Conservation (phyloP, 1,140 invertebrate genomes). For the Theocolax elegans region DNA sequence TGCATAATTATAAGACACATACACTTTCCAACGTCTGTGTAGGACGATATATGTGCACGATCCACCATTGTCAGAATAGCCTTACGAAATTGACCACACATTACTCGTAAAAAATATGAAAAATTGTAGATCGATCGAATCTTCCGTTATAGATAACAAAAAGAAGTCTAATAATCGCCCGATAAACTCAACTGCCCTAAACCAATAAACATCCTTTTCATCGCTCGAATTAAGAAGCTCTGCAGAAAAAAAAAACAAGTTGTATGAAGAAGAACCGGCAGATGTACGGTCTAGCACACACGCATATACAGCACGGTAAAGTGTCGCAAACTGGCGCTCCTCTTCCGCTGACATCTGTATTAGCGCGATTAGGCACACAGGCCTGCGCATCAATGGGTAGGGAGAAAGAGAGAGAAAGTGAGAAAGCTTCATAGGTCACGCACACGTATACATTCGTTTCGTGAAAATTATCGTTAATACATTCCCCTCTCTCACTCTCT, state of each 20-base stretch:
- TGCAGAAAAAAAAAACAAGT: background rate
- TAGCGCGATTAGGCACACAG: slow-evolving; percentile 52
- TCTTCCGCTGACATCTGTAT: slow-evolving; percentile 53
- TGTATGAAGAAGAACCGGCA: background rate
- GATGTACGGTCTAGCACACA: background rate
- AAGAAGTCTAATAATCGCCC: slow-evolving; percentile 14
- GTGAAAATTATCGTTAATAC: slow-evolving; percentile 25
- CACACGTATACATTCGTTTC: background rate
- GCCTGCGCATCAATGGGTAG: background rate
- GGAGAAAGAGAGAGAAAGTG: background rate
- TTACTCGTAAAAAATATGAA: no score
- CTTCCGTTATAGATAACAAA: background rate
- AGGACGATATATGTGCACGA: no score
- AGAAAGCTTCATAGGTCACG: background rate
- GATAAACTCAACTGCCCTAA: slow-evolving; percentile 10
- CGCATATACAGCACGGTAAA: background rate
- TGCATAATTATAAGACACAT: no score
- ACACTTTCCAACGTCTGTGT: no score
- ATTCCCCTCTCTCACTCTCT: background rate
- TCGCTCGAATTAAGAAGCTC: slow-evolving; percentile 15
- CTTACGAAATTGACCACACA: no score
- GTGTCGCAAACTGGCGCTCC: slow-evolving; percentile 22
- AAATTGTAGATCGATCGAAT: no score
- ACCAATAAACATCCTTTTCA: background rate
- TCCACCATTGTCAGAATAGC: no score